These are phyloP conservation scores for Atta colombica DNA, from an alignment of 1,140 invertebrate species.

Conservation along the genomic window DNA sequence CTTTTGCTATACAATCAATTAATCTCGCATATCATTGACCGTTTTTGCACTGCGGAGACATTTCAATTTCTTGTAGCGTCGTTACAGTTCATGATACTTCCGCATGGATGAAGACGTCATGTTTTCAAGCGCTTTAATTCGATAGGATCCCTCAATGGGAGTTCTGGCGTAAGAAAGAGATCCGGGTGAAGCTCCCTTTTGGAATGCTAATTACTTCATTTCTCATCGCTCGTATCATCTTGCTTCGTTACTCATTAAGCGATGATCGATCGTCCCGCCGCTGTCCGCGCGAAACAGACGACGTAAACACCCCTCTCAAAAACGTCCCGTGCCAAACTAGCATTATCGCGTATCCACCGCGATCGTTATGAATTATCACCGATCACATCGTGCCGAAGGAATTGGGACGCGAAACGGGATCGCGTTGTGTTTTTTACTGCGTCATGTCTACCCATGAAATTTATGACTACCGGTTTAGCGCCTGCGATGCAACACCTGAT, in stretches of 20 bases:
- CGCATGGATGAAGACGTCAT: slow-evolving; percentile 48
- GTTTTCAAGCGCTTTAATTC: slow-evolving; percentile 65
- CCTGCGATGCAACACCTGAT: background rate
- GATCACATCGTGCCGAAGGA: slow-evolving; percentile 25
- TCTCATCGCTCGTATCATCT: slow-evolving; percentile 68
- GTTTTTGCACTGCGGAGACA: slow-evolving; percentile 19
- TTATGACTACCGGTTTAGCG: slow-evolving; percentile 41
- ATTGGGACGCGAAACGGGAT: slow-evolving; percentile 46
- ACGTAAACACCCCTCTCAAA: slow-evolving; percentile 61
- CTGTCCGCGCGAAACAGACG: slow-evolving; percentile 45
- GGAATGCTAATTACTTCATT: slow-evolving; percentile 79
- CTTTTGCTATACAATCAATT: slow-evolving; percentile 34
- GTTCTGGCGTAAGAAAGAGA: slow-evolving; percentile 16
- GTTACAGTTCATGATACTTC: slow-evolving; percentile 15
- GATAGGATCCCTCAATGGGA: slow-evolving; percentile 38
- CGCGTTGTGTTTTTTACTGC: slow-evolving; percentile 25
- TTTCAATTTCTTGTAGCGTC: slow-evolving; percentile 31
- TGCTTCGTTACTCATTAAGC: slow-evolving; percentile 72
- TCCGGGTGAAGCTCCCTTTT: slow-evolving; percentile 43
- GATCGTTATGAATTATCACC: slow-evolving; percentile 45
- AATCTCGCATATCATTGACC: slow-evolving; percentile 44
- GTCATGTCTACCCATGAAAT: slow-evolving; percentile 18
- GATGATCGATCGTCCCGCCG: slow-evolving; percentile 70
- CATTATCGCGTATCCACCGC: slow-evolving; percentile 30
- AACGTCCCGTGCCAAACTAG: slow-evolving; percentile 53